Conservation (phyloP, 2,888 invertebrate species). For the Oxytorus armatus region DNA sequence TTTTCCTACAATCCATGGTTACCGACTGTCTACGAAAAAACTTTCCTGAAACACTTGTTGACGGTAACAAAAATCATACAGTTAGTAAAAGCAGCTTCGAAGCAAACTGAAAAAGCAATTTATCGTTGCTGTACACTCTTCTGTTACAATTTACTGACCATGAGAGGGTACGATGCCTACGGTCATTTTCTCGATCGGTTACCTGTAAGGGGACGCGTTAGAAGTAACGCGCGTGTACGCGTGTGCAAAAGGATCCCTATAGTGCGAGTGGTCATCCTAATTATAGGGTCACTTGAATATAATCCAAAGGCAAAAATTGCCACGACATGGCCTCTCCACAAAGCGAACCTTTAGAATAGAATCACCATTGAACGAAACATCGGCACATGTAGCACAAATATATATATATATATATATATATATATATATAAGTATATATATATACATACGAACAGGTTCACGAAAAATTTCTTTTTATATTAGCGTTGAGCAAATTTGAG, state of each 20-base stretch:
- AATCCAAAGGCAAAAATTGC: conserved; percentile 22
- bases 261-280: neutral
- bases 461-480: conserved; percentile 33
- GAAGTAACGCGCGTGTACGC: neutral
- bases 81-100: no score
- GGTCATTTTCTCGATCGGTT: neutral
- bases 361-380: conserved; percentile 14
- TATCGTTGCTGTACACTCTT: neutral
- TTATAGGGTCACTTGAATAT: conserved; percentile 41
- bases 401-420: conserved; percentile 22
- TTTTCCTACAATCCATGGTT: no score
- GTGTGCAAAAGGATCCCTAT: neutral
- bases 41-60: no score
- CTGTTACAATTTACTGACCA: neutral
- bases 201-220: neutral
- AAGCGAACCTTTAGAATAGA: conserved; percentile 23
- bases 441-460: neutral
- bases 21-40: no score
- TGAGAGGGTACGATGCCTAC: conserved; percentile 26
- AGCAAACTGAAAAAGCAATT: neutral
- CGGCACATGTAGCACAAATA: conserved; percentile 29
- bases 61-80: no score
- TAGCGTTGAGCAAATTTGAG: conserved; percentile 1
- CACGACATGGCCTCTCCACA: neutral
- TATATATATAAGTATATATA: no score